A percentile compares a stretch with the other conserved stretches of the same genome.
phyloP scores from a whole-genome alignment of 2,113 vertebrate genomes.

The Phodopus roborovskii region DNA sequence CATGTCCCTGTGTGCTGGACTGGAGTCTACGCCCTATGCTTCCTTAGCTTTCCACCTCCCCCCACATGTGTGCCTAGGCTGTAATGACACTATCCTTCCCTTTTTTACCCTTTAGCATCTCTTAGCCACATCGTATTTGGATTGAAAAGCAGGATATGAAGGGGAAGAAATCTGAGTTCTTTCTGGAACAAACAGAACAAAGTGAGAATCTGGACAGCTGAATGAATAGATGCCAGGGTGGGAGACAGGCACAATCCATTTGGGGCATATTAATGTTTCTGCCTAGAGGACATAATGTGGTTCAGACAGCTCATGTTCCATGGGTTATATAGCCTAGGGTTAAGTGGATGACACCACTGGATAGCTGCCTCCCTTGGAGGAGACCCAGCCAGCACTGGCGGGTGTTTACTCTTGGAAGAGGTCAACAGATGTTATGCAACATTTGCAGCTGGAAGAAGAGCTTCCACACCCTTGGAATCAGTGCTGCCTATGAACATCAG shows the following conservation, averaged over 20 bases:
- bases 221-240: accelerated
- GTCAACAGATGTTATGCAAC: not conserved
- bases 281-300: accelerated
- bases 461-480: not conserved
- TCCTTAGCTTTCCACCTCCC: not conserved
- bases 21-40: accelerated
- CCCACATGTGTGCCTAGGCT: accelerated
- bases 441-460: not conserved
- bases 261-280: not conserved
- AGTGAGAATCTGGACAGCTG: not conserved
- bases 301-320: not conserved
- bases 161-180: accelerated
- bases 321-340: accelerated
- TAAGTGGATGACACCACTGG: accelerated
- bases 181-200: not conserved
- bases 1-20: not conserved
- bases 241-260: accelerated
- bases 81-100: not conserved
- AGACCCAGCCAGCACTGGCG: not conserved
- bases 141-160: not conserved
- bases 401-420: not conserved
- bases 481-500: accelerated
- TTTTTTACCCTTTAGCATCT: not conserved
- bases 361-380: not conserved
- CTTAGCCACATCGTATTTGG: not conserved